phyloP scores from a whole-genome alignment of 2,797 vertebrate species.

The Podargus strigoides region DNA sequence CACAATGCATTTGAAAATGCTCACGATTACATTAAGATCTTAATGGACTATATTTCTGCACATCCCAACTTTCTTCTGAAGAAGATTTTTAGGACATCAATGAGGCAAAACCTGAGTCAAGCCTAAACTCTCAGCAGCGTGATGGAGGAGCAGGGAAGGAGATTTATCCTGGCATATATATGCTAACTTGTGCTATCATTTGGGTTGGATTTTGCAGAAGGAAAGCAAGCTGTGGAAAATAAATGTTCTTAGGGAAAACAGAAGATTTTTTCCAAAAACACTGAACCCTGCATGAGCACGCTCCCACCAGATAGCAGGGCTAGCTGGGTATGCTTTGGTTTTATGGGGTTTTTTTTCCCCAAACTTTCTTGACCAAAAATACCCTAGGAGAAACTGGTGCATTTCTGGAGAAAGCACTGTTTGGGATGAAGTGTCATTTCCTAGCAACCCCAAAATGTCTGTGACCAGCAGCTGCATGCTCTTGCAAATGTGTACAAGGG shows the following conservation, averaged over 20 bases:
- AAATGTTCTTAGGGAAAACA: not conserved
- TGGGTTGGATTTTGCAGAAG: not conserved
- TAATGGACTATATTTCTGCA: slow-evolving; percentile 42
- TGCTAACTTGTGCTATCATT: not conserved
- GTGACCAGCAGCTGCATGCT: not conserved
- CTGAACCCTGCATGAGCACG: fast-evolving
- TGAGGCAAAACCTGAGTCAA: not conserved
- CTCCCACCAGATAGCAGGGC: not conserved
- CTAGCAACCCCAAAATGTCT: not conserved
- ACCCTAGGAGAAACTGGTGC: not conserved
- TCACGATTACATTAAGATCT: not conserved
- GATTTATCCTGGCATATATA: not conserved
- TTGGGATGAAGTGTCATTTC: not conserved
- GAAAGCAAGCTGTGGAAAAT: not conserved
- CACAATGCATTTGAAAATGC: not conserved
- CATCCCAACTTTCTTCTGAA: not conserved
- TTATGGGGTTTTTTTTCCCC: not conserved
- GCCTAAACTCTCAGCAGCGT: not conserved
- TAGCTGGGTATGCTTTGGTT: not conserved
- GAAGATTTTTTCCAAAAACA: not conserved
- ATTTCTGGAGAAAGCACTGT: not conserved
- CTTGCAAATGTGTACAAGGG: not conserved
- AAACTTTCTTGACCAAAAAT: not conserved
- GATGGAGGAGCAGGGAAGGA: not conserved
- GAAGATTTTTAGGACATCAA: slow-evolving; percentile 2